Conservation (phyloP, 2,888 invertebrate genomes). For the Dasysyrphus albostriatus region DNA sequence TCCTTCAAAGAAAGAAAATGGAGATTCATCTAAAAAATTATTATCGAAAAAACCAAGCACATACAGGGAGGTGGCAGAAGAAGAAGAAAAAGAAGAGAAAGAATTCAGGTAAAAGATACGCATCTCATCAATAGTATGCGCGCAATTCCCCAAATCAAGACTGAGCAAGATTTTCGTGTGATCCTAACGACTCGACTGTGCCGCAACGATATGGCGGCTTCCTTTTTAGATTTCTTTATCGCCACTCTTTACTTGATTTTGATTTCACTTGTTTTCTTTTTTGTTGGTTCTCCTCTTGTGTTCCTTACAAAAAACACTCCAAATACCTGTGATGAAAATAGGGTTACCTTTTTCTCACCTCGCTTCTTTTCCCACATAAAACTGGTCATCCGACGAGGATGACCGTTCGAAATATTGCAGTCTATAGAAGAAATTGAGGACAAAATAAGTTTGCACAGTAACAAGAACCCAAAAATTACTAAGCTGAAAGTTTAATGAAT, state of each 20-base stretch:
- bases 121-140: conserved; percentile 61
- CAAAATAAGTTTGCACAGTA: neutral
- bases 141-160: conserved; percentile 71
- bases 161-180: conserved; percentile 65
- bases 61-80: conserved; percentile 29
- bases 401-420: conserved; percentile 14
- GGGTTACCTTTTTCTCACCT: conserved; percentile 41
- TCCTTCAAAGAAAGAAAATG: conserved; percentile 21
- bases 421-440: conserved; percentile 16
- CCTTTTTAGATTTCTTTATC: conserved; percentile 70
- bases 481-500: conserved; percentile 10
- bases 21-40: conserved; percentile 34
- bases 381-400: conserved; percentile 29
- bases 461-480: neutral
- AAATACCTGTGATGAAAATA: conserved; percentile 56
- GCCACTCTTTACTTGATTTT: conserved; percentile 73
- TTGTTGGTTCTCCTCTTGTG: conserved; percentile 33
- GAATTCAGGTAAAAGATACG: conserved; percentile 65
- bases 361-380: conserved; percentile 34
- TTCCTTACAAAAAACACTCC: conserved; percentile 52
- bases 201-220: conserved; percentile 60
- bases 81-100: conserved; percentile 7
- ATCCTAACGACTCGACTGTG: conserved; percentile 53
- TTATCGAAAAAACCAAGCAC: conserved; percentile 44
- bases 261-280: conserved; percentile 64